Conservation (phyloP, 2,797 vertebrate genomes). For the Eremophila alpestris region DNA sequence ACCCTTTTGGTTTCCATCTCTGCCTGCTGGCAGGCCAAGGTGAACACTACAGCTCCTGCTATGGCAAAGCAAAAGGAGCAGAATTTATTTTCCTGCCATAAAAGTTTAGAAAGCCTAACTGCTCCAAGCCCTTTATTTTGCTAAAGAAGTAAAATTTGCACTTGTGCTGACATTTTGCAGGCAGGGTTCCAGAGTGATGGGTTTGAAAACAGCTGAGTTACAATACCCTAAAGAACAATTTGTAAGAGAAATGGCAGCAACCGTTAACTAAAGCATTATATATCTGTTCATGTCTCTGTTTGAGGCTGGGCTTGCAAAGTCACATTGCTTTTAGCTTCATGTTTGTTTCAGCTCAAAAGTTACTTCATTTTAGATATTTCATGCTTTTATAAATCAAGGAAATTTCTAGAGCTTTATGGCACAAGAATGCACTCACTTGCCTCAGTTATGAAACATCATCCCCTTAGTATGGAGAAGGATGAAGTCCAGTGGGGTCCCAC, state of each 20-base stretch:
- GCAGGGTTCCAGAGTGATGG: slow-evolving; percentile 66
- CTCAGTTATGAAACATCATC: slow-evolving; percentile 7
- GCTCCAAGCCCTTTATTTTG: slow-evolving; percentile 57
- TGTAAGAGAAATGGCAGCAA: slow-evolving; percentile 63
- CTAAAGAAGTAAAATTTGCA: slow-evolving; percentile 64
- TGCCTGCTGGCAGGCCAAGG: neutral
- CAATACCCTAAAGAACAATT: slow-evolving; percentile 71
- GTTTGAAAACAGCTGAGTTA: slow-evolving; percentile 69
- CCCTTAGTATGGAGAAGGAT: neutral
- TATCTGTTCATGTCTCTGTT: slow-evolving; percentile 4
- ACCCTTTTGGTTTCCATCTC: neutral
- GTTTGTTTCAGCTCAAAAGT: slow-evolving; percentile 49
- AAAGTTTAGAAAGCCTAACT: slow-evolving; percentile 50
- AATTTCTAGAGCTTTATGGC: neutral
- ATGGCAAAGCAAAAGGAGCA: neutral
- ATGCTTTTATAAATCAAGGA: slow-evolving; percentile 46
- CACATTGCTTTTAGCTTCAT: slow-evolving; percentile 29
- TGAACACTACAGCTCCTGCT: neutral
- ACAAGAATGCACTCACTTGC: neutral
- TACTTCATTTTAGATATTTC: slow-evolving; percentile 52
- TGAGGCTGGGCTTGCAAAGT: slow-evolving; percentile 15
- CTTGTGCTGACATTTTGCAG: slow-evolving; percentile 61
- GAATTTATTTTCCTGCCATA: slow-evolving; percentile 38
- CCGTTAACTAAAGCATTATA: slow-evolving; percentile 46
- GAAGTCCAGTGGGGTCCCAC: neutral